A percentile compares a stretch with the other conserved stretches of the same genome.
phyloP scores from a whole-genome alignment of 2,888 invertebrate species.

The Aphodius granarius region DNA sequence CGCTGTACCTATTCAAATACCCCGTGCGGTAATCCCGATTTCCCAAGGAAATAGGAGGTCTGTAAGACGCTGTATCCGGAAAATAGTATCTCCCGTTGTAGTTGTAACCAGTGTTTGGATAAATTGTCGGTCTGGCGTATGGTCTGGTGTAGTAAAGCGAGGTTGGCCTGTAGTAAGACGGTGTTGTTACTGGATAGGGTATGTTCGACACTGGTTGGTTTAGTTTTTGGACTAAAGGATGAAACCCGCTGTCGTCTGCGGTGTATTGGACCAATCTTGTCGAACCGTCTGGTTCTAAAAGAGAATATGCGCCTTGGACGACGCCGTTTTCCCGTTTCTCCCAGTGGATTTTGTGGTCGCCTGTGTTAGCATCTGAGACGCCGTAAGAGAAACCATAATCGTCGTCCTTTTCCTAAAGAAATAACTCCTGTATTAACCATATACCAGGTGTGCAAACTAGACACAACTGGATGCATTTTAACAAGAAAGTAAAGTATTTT shows the following conservation, averaged over 20 bases:
- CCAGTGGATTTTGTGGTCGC: slow-evolving; percentile 50
- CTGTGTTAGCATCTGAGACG: slow-evolving; percentile 48
- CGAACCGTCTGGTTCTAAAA: slow-evolving; percentile 49
- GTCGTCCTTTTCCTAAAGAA: not conserved
- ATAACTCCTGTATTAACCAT: not conserved
- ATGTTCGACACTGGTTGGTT: not conserved
- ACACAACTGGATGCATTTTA: no score
- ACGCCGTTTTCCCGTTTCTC: slow-evolving; percentile 48
- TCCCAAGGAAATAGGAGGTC: not conserved
- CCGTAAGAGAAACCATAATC: slow-evolving; percentile 47
- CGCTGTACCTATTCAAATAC: slow-evolving; percentile 5
- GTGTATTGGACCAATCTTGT: slow-evolving; percentile 50
- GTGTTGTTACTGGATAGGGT: not conserved
- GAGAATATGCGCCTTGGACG: slow-evolving; percentile 48
- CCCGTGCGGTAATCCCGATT: slow-evolving; percentile 7
- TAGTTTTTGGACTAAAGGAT: slow-evolving; percentile 47
- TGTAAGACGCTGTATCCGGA: not conserved
- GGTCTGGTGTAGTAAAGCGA: slow-evolving; percentile 2
- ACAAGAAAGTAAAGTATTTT: no score
- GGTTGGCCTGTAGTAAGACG: not conserved
- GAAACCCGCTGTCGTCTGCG: slow-evolving; percentile 43
- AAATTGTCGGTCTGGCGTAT: not conserved
- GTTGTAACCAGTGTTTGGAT: slow-evolving; percentile 9
- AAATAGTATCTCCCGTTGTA: slow-evolving; percentile 13
- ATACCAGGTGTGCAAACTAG: no score